phyloP scores from a whole-genome alignment of 2,888 invertebrate genomes.

The Cybosia mesomella region DNA sequence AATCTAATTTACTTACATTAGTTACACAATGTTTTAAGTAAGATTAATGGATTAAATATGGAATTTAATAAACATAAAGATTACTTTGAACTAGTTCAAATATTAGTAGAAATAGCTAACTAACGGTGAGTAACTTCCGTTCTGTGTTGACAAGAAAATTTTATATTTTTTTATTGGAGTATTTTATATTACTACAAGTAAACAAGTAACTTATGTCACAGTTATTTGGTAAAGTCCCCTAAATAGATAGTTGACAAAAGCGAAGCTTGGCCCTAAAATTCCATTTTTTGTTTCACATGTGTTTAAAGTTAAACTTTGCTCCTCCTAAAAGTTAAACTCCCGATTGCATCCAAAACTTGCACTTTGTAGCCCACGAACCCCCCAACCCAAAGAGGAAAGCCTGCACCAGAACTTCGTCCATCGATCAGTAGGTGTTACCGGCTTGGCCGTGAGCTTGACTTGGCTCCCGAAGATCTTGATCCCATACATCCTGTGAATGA shows the following conservation, averaged over 20 bases:
- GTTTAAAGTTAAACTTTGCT: too few relatives aligned
- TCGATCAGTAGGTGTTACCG: too few relatives aligned
- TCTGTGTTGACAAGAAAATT: background rate
- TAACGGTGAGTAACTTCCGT: background rate
- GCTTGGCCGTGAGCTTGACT: background rate
- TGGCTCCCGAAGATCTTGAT: background rate
- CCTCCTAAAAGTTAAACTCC: too few relatives aligned
- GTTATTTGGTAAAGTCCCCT: too few relatives aligned
- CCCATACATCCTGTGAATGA: background rate
- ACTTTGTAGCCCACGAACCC: too few relatives aligned
- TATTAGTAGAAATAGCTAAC: background rate
- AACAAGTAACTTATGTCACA: background rate
- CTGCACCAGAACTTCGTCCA: too few relatives aligned
- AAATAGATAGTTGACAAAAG: background rate
- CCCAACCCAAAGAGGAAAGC: too few relatives aligned
- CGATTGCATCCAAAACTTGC: too few relatives aligned
- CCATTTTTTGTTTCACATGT: too few relatives aligned
- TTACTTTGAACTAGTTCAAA: background rate
- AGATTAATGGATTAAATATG: background rate
- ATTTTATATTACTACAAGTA: background rate
- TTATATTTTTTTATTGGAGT: background rate
- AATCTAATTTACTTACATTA: slow-evolving; percentile 10
- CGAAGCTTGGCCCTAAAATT: background rate
- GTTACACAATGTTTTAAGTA: background rate
- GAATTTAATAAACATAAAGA: background rate